Evolutionary conservation across 2,888 invertebrate species (phyloP).

Genomic region (Ernsta delagoae): DNA sequence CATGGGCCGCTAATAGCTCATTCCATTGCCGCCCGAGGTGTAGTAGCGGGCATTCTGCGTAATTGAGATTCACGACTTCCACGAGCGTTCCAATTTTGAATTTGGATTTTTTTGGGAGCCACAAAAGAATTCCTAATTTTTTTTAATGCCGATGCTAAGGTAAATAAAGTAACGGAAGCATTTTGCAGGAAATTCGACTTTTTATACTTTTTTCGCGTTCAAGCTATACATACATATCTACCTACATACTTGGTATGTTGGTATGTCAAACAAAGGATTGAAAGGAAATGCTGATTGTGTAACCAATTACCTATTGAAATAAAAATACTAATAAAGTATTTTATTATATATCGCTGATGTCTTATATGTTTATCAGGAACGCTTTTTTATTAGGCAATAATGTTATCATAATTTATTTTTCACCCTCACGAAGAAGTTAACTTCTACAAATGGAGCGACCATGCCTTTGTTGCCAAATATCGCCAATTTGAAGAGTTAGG

Average conservation of each 20-base stretch:
- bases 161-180: background rate
- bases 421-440: background rate
- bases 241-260: no score
- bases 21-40: constrained; percentile 46
- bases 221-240: no score
- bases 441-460: background rate
- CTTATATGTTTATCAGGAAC: no score
- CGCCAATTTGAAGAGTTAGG: constrained; percentile 3
- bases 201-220: no score
- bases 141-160: background rate
- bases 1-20: constrained; percentile 52
- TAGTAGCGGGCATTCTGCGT: constrained; percentile 3
- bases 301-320: no score
- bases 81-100: constrained; percentile 4
- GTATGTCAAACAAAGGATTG: no score
- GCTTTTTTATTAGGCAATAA: no score
- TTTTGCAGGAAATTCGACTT: no score
- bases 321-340: no score
- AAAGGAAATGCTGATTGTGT: no score
- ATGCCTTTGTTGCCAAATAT: background rate
- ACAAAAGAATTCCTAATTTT: background rate
- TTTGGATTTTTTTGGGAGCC: background rate
- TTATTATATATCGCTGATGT: no score
- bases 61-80: constrained; percentile 11
- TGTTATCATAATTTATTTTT: no score